Base-by-base conservation (phyloP, 2,113 vertebrate species). In the Tringa solitaria region DNA sequence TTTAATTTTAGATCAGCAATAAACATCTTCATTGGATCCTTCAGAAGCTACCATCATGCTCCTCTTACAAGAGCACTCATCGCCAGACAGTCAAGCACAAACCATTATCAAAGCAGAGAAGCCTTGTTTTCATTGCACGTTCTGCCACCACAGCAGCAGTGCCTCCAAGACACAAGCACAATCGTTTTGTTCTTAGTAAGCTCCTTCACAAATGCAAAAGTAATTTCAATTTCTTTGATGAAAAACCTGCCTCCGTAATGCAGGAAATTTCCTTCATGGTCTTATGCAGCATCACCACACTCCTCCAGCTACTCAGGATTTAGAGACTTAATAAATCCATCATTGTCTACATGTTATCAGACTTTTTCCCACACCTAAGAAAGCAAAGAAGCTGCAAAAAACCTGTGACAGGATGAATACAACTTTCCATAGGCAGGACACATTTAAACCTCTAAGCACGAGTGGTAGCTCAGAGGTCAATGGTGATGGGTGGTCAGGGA, bases 231-330 rank as follows among this genome's bases (percentile, higher is more conserved):
- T 63, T 5, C 11, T 91, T 41, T 14, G 6, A 61, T 41, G 10
- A 74, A 89, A 80, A 37, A 21, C 9, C 0, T 45, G 28, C 37
- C 39, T 64, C 18, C 0, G 0, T 39, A 61, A 84, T 2, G 14
- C 30, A 56, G 27, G 28, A 45, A 53, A 84, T 67, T 73, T 89
- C 41, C 24, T 61, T 69, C 7, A 3, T 35, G 41, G 59, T 19
- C 69, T 81, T 33, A 10, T 0, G 8, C 19, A 60, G 35, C 26
- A 56, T 13, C 50, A 53, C 30, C 28, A 41, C 23, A 12, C 22
- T 92, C 50, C 30, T 92, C 23, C 30, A 74, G 50, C n/a, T 53
- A 45, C 19, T 46, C 54, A 19, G 2, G 32, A 80, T 8, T 43
- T 51, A 79, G 11, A 63, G 15, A 41, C 50, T 74, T 45, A 8